Conservation (phyloP, 2,113 vertebrate genomes). For the Brachionichthys hirsutus region DNA sequence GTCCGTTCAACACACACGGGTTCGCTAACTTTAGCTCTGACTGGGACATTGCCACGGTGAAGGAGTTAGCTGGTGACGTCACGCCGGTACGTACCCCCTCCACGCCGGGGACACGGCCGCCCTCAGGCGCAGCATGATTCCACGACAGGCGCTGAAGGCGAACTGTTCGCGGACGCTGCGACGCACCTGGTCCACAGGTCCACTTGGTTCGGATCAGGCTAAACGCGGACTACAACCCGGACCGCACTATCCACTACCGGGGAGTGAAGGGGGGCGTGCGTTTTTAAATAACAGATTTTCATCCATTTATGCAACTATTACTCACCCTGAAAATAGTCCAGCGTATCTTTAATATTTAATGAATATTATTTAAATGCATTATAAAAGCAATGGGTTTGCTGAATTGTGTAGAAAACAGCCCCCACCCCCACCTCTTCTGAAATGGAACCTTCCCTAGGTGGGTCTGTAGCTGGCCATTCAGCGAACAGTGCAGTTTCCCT, state of each 20-base stretch:
- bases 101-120: constrained; percentile 46
- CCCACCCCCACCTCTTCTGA: fast-evolving
- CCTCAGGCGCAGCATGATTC: constrained; percentile 63
- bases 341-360: too few relatives aligned
- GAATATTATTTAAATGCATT: too few relatives aligned
- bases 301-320: fast-evolving
- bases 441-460: constrained; percentile 59
- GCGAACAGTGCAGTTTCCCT: constrained; percentile 2
- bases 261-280: neutral
- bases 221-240: neutral
- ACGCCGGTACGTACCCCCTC: constrained; percentile 66
- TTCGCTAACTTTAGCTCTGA: too few relatives aligned
- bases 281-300: neutral
- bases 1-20: too few relatives aligned
- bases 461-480: constrained; percentile 56
- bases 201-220: neutral
- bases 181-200: too few relatives aligned
- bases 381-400: too few relatives aligned
- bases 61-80: constrained; percentile 31
- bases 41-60: neutral
- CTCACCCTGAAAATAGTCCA: neutral
- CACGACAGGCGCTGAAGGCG: neutral
- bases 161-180: neutral
- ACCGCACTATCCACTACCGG: neutral
- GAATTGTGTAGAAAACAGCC: fast-evolving